Conservation (phyloP, 2,113 vertebrate genomes). For the Crotalus helleri region DNA sequence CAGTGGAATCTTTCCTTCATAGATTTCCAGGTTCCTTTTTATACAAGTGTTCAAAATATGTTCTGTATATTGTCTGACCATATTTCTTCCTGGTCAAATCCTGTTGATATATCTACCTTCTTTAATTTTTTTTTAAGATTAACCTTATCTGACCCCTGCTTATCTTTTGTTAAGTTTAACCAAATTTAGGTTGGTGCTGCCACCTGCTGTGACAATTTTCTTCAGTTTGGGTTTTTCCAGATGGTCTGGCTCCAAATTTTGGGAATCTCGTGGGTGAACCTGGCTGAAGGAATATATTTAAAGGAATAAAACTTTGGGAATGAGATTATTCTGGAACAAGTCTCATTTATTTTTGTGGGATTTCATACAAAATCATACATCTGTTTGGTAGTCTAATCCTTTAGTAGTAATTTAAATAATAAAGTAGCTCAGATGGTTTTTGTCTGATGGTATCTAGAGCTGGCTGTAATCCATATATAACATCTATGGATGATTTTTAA, state of each 20-base stretch:
- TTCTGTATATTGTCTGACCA: background rate
- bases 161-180: background rate
- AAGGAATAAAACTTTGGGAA: background rate
- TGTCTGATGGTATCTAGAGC: background rate
- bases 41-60: background rate
- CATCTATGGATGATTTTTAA: background rate
- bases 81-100: background rate
- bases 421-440: background rate
- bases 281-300: background rate
- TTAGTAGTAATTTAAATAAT: background rate
- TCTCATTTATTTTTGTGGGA: background rate
- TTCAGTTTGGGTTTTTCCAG: background rate
- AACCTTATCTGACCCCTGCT: background rate
- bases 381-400: background rate
- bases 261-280: background rate
- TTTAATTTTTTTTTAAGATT: background rate
- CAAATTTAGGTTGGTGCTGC: background rate
- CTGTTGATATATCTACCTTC: background rate
- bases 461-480: background rate
- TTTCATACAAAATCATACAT: background rate
- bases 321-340: background rate
- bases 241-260: background rate
- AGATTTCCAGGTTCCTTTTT: background rate
- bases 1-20: background rate
- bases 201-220: background rate